phyloP scores from a whole-genome alignment of 2,888 invertebrate species.

The Metellina segmentata region DNA sequence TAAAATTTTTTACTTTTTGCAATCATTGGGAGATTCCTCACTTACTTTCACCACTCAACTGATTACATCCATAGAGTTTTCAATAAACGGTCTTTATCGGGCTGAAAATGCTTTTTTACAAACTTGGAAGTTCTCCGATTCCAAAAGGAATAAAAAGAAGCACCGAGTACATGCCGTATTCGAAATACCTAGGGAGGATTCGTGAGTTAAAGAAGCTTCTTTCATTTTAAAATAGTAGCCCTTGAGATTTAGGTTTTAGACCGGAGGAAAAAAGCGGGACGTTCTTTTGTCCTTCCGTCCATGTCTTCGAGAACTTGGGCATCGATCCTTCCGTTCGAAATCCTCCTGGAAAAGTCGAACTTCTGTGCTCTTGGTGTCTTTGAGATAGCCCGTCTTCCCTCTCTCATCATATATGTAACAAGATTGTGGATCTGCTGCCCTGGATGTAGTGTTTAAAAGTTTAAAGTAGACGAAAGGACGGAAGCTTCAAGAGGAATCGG shows the following conservation, averaged over 20 bases:
- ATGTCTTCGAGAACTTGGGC: constrained; percentile 3
- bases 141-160: background rate
- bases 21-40: background rate
- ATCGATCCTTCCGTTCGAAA: constrained; percentile 24
- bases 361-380: background rate
- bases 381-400: background rate
- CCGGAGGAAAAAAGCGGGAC: background rate
- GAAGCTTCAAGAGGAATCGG: background rate
- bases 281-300: background rate
- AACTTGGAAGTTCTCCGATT: constrained; percentile 17
- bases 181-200: constrained; percentile 29
- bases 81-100: background rate
- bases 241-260: constrained; percentile 3
- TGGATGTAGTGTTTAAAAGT: constrained; percentile 2
- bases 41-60: background rate
- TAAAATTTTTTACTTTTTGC: background rate
- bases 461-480: background rate
- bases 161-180: background rate
- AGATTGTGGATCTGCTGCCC: constrained; percentile 17
- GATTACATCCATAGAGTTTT: constrained; percentile 2
- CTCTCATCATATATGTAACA: constrained; percentile 24
- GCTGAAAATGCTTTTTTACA: constrained; percentile 1
- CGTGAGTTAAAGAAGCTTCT: constrained; percentile 8
- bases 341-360: constrained; percentile 9
- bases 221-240: constrained; percentile 35